Evolutionary conservation across 2,888 invertebrate species (phyloP).

Genomic region (Polyommatus icarus): DNA sequence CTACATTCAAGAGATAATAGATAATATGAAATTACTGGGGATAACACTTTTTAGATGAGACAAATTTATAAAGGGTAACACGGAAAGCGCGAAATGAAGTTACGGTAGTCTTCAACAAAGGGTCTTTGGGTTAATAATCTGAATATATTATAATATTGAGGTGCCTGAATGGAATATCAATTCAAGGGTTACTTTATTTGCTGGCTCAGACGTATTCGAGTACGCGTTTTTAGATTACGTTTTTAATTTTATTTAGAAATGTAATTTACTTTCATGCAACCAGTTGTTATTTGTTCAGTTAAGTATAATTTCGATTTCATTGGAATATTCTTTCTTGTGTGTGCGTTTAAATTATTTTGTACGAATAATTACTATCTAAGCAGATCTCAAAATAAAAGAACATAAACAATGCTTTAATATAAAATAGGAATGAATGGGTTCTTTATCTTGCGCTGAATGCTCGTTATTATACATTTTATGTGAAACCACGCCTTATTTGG

Average conservation of each 20-base stretch:
- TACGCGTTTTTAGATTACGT: background rate
- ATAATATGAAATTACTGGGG: background rate
- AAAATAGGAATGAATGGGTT: background rate
- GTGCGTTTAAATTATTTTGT: background rate
- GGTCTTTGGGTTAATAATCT: constrained; percentile 27
- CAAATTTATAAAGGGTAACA: constrained; percentile 23
- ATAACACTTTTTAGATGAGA: constrained; percentile 3
- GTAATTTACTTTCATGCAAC: background rate
- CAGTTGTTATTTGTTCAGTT: background rate
- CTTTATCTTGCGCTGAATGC: constrained; percentile 8
- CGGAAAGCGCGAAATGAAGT: constrained; percentile 8
- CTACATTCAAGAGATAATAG: background rate
- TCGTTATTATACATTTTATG: constrained; percentile 21
- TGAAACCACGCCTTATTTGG: constrained; percentile 17
- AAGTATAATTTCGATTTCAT: background rate
- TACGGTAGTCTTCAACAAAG: constrained; percentile 21
- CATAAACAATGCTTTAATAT: background rate
- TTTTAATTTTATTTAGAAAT: background rate
- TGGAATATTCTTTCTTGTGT: background rate
- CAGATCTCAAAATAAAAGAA: background rate
- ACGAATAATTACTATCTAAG: background rate
- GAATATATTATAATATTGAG: constrained; percentile 28
- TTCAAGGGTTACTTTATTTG: constrained; percentile 5
- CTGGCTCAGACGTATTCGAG: background rate
- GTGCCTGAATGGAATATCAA: constrained; percentile 18